Evolutionary conservation across 2,113 vertebrate species (phyloP).

Genomic region (Podilymbus podiceps): DNA sequence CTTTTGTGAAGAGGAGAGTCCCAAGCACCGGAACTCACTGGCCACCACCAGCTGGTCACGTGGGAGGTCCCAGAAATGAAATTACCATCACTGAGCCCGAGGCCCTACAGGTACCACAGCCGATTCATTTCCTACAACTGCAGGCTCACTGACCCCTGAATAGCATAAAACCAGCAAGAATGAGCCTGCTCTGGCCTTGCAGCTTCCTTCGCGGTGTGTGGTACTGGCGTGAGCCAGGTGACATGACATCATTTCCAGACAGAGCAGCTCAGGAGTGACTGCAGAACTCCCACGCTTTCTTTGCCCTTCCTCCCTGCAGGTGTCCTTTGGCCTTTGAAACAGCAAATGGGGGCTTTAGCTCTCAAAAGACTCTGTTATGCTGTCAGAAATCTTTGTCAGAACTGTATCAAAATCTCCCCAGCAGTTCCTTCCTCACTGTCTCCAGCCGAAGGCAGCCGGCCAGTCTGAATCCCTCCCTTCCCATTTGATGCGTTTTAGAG

Average conservation of each 20-base stretch:
- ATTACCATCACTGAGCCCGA: not conserved
- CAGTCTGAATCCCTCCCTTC: not conserved
- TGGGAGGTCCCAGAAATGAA: not conserved
- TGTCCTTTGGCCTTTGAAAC: not conserved
- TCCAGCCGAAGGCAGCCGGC: not conserved
- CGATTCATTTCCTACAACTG: not conserved
- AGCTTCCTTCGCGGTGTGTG: not conserved
- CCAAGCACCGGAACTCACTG: not conserved
- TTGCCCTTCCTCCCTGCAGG: not conserved
- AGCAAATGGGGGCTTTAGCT: not conserved
- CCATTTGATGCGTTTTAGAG: not conserved
- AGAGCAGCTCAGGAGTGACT: not conserved
- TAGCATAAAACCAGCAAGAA: not conserved
- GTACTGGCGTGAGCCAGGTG: not conserved
- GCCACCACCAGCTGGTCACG: not conserved
- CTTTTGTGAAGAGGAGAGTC: not conserved
- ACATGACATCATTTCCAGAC: not conserved
- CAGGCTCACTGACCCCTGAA: not conserved
- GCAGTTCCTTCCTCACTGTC: not conserved
- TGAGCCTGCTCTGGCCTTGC: not conserved
- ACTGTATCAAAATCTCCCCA: not conserved
- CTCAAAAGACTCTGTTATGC: not conserved
- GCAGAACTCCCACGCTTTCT: not conserved
- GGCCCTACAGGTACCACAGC: not conserved
- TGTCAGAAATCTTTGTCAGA: not conserved